Base-by-base conservation (phyloP, 2,888 invertebrate species). In the Epinotia ramella region DNA sequence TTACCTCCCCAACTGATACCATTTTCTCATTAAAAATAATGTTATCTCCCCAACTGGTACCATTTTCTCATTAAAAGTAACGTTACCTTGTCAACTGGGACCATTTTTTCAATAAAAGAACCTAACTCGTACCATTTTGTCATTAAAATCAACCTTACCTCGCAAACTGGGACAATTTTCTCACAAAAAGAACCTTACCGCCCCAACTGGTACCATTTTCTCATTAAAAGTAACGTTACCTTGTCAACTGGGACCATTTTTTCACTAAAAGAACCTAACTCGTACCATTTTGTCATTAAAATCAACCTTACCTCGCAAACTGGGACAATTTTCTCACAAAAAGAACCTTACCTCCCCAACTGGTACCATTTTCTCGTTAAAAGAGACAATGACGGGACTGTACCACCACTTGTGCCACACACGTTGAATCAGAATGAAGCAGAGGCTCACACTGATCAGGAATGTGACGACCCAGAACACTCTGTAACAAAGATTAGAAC, bases 301-400 rank as follows among this genome's bases (percentile, higher is more conserved):
- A 9, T 11, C 16, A 11, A 7, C 33, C 33, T 33, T 33, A 33
- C 33, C 33, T 6, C 33, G 33, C 33, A 6, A 3, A 28, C 24
- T 28, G 24, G 24, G 6, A 33, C 33, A 0, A 33, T 33, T 33
- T 6, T 33, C 33, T 7, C 33, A 33, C 33, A 0, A 33, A 33
- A 33, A 33, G 7, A 40, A 40, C 40, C 40, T 82, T 76, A 89
- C 89, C 82, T 79, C 79, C 18, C 83, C 77, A 0, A 87, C 89
- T 0, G 86, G 81, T 0, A 88, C 78, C 16, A 86, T 78, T 57
- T 81, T 79, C 56, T 87, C 89, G 64, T 79, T 86, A n/a, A 89
- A 84, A 0, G 84, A 84, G 5, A 89, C 89, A 13, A 89, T 88
- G 13, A 89, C 88, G 0, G 89, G 89, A 46, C 85, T 88, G 2